phyloP scores from a whole-genome alignment of 2,113 vertebrate genomes.

The Phyllostomus discolor region DNA sequence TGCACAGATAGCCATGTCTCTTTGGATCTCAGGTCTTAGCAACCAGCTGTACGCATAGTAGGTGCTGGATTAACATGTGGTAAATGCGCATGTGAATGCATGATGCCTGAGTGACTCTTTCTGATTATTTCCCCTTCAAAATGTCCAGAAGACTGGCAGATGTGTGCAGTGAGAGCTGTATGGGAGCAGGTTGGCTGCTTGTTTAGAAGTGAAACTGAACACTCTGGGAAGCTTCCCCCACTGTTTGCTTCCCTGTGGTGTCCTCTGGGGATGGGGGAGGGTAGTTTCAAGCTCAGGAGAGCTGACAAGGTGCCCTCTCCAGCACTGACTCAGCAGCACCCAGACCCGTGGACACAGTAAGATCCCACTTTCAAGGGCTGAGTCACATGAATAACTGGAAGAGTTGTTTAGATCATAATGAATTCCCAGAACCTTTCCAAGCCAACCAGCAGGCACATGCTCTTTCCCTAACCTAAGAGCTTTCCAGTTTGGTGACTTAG shows the following conservation, averaged over 20 bases:
- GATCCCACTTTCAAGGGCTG: constrained; percentile 79
- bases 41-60: background rate
- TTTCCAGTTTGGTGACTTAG: constrained; percentile 71
- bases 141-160: background rate
- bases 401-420: constrained; percentile 81
- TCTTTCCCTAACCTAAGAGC: constrained; percentile 62
- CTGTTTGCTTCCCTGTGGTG: background rate
- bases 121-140: background rate
- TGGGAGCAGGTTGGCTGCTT: background rate
- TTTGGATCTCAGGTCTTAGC: background rate
- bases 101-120: background rate
- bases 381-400: constrained; percentile 88
- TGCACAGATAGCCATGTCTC: background rate
- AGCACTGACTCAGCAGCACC: constrained; percentile 82
- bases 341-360: constrained; percentile 73
- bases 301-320: constrained; percentile 79
- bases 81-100: fast-evolving
- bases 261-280: background rate
- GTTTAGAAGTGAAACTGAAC: constrained; percentile 41
- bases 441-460: constrained; percentile 78
- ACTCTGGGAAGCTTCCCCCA: background rate
- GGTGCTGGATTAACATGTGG: background rate
- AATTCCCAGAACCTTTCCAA: constrained; percentile 84
- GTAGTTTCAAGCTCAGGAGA: background rate
- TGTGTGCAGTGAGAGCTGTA: background rate